Conservation (phyloP, 2,113 vertebrate species). For the Indri indri region DNA sequence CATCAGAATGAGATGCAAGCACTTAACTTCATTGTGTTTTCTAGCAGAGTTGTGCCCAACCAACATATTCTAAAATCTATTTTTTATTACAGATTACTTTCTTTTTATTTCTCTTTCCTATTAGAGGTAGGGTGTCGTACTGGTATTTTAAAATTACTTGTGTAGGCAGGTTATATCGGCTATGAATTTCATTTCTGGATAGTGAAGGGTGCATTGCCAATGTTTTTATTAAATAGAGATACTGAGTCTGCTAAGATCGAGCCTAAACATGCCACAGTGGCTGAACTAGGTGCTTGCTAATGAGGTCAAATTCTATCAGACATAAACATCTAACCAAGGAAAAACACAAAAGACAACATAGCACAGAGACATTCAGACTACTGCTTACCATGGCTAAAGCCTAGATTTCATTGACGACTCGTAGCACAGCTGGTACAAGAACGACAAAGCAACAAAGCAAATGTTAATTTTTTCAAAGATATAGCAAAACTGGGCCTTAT, state of each 20-base stretch:
- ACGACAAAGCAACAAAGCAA: neutral
- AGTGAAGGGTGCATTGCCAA: neutral
- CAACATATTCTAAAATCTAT: neutral
- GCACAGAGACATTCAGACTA: neutral
- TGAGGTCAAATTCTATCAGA: neutral
- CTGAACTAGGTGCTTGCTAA: neutral
- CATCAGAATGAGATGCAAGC: neutral
- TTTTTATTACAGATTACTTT: neutral
- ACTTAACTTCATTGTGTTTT: neutral
- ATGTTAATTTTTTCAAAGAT: neutral
- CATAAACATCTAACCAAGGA: neutral
- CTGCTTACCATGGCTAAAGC: accelerated
- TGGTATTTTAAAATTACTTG: neutral
- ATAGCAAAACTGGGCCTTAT: neutral
- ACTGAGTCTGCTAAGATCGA: neutral
- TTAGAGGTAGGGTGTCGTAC: neutral
- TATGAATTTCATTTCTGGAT: neutral
- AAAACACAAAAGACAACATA: neutral
- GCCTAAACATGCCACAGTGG: neutral
- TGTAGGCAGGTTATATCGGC: neutral
- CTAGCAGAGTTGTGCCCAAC: neutral
- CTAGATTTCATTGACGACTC: neutral
- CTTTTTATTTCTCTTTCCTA: neutral
- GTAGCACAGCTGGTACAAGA: accelerated
- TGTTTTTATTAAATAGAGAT: neutral